Evolutionary conservation across 1,140 invertebrate genomes (phyloP), one percentile per base, ranked within the genome.

Genomic region (Zelostemma sp.): DNA sequence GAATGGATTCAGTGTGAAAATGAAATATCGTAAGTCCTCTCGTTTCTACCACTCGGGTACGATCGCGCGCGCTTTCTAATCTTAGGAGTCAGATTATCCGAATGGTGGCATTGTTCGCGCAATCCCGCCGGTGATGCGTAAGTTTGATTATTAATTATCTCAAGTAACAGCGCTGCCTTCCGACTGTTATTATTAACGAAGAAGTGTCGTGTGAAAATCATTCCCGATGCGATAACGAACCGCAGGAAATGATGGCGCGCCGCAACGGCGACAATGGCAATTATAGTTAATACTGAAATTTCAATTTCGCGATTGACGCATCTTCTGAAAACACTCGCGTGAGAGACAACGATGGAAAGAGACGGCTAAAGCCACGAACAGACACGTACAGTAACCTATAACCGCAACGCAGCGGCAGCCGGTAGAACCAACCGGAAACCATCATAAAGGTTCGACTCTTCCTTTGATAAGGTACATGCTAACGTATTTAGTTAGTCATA

Each of bases 401-500:
- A 74, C 63, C 68, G 63, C 68, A 77, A 62, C 57, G 48, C 57
- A 33, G 43, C 66, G 67, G 58, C 57, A 68, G 72, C 76, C 58
- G 80, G 76, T 80, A 73, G 78, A 77, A 74, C 72, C 74, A 79
- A 77, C 80, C 74, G 79, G 80, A 82, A 83, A 82, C 75, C 80
- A 79, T 83, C 78, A 81, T 83, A 83, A 84, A 84, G 82, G 82
- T 83, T 81, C 70, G 75, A 75, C 76, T 77, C 71, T 81, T 69
- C 76, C 81, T 83, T 83, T 83, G 80, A 83, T 80, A 83, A 69
- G 63, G 67, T 68, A 68, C 74, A 78, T 74, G 73, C 77, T 75
- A 80, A 80, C 81, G 77, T 78, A 82, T 84, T 85, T 80, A 82
- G 82, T 84, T 82, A 79, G 80, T 84, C 79, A 79, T 83, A 84